A percentile compares a stretch with the other conserved stretches of the same genome.
Evolutionary conservation across 2,888 invertebrate genomes (phyloP).

Genomic region (Drosophila affinis): DNA sequence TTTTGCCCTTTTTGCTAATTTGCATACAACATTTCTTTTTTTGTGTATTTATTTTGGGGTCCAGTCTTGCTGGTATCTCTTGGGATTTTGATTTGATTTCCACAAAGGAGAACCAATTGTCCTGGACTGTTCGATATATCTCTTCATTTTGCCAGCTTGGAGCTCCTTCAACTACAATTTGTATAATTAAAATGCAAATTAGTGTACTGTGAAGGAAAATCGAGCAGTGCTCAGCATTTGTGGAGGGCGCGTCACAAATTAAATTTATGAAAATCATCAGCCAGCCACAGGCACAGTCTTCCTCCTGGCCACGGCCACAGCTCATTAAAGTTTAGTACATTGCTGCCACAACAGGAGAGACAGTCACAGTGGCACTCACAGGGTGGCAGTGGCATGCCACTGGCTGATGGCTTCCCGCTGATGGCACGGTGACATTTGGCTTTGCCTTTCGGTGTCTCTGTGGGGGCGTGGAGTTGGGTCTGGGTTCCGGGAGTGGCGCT

Average conservation of each 20-base stretch:
- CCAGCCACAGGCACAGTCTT: slow-evolving; percentile 24
- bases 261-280: slow-evolving; percentile 65
- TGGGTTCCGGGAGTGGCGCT: slow-evolving; percentile 20
- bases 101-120: slow-evolving; percentile 30
- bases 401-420: not conserved
- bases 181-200: slow-evolving; percentile 67
- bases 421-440: not conserved
- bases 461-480: not conserved
- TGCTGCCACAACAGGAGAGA: not conserved
- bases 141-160: not conserved
- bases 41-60: slow-evolving; percentile 6
- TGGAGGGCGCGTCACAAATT: slow-evolving; percentile 40
- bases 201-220: slow-evolving; percentile 53
- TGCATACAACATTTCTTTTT: slow-evolving; percentile 39
- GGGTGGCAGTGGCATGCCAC: not conserved
- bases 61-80: slow-evolving; percentile 6
- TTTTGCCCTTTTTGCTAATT: slow-evolving; percentile 35
- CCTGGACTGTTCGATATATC: slow-evolving; percentile 30
- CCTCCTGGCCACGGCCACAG: slow-evolving; percentile 36
- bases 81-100: slow-evolving; percentile 20
- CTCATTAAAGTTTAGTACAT: slow-evolving; percentile 52
- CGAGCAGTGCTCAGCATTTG: slow-evolving; percentile 19
- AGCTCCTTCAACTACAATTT: slow-evolving; percentile 54
- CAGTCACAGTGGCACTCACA: not conserved
- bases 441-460: not conserved